Evolutionary conservation across 2,888 invertebrate genomes (phyloP), one percentile per base, ranked within the genome.

Genomic region (Lamellibrachia columna): DNA sequence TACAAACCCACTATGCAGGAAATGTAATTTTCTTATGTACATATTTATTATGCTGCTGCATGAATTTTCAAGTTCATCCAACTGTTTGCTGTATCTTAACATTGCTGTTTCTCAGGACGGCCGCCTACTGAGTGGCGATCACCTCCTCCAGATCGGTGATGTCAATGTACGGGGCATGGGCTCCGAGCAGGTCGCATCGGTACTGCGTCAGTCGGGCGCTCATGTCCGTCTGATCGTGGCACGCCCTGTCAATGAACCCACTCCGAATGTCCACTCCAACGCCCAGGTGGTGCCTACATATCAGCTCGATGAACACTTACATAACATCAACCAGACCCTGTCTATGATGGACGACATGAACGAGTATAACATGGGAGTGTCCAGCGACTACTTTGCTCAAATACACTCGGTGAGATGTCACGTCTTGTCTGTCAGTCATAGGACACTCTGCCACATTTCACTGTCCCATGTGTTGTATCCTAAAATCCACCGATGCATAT

Each of bases 161-260:
- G 98, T 99, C 95, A 98, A 98, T 97, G 97, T 99, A 95, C 98
- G 99, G 92, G 99, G 99, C 93, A 98, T 99, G 97, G 98, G 98
- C 94, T 99, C 99, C 92, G 99, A 99, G 97, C 97, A 97, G 97
- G 99, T 99, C 95, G 99, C 99, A 52, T 98, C 98, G 40, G 99
- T 99, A 94, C 97, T 99, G 94, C 97, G 99, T 53, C 99, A 99
- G 97, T 98, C 99, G 53, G 99, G 99, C 58, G 98, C 98, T 15
- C 98, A 99, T 96, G 99, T 99, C 93, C 98, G 99, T 2, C 97
- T 99, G 92, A 98, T 99, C 93, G 99, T 99, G 92, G 99, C 99
- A 93, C 97, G 99, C 60, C 95, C 96, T 6, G 95, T 96, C 90
- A 94, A 93, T 8, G 96, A 96, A 90, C 94, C 95, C 28, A 91